Percentiles rank a stretch among this genome's conserved stretches.
Evolutionary conservation across 1,140 invertebrate genomes (phyloP).

Genomic region (Teleogryllus occipitalis): DNA sequence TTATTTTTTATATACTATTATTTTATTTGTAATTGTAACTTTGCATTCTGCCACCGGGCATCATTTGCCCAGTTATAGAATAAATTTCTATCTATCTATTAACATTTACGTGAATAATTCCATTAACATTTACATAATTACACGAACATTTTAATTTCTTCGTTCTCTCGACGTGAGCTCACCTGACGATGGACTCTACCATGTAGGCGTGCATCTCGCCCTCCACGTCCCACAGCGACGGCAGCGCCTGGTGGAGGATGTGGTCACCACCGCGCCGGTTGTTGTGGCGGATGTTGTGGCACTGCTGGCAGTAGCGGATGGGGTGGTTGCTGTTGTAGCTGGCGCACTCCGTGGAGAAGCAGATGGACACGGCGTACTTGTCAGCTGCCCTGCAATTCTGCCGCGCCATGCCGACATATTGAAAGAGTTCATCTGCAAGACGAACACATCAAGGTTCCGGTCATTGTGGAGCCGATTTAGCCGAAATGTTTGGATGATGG

Average conservation of each 20-base stretch:
- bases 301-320: constrained; percentile 86
- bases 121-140: too few species aligned
- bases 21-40: too few species aligned
- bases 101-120: too few species aligned
- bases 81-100: too few species aligned
- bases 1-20: too few species aligned
- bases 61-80: too few species aligned
- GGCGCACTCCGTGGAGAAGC: constrained; percentile 94
- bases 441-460: too few species aligned
- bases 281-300: constrained; percentile 82
- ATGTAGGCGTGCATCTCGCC: constrained; percentile 86
- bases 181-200: constrained; percentile 94
- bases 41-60: too few species aligned
- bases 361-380: constrained; percentile 91
- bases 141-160: too few species aligned
- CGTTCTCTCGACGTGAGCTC: constrained; percentile 13
- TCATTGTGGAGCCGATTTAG: too few species aligned
- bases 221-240: constrained; percentile 79
- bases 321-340: constrained; percentile 93
- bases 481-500: too few species aligned
- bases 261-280: constrained; percentile 77
- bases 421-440: too few species aligned
- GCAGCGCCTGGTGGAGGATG: constrained; percentile 77
- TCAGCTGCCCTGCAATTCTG: constrained; percentile 88
- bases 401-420: constrained; percentile 19